phyloP scores from a whole-genome alignment of 2,888 invertebrate genomes.

The Apoda limacodes region DNA sequence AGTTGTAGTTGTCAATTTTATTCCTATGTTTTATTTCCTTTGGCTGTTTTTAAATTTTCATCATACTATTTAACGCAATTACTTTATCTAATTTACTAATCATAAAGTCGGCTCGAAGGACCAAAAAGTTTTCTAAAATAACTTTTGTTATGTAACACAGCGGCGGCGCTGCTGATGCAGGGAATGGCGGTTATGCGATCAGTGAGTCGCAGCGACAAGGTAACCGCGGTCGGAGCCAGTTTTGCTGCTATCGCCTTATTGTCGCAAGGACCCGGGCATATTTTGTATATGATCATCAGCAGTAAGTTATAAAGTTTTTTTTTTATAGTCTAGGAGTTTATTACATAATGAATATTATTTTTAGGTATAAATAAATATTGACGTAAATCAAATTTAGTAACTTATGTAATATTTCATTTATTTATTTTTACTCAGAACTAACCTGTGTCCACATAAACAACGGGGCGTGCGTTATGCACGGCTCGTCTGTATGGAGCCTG shows the following conservation, averaged over 20 bases:
- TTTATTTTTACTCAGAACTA: slow-evolving; percentile 27
- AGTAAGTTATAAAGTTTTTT: slow-evolving; percentile 28
- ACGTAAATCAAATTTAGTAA: neutral
- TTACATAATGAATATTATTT: neutral
- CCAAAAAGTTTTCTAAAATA: neutral
- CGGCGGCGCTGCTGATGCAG: slow-evolving; percentile 47
- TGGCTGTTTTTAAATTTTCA: too few relatives aligned
- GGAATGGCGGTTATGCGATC: slow-evolving; percentile 48
- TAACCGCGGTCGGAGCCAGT: slow-evolving; percentile 35
- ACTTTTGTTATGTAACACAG: slow-evolving; percentile 24
- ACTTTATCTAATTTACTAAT: too few relatives aligned
- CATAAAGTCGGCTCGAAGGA: too few relatives aligned
- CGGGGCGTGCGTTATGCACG: slow-evolving; percentile 37
- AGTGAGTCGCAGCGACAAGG: slow-evolving; percentile 36
- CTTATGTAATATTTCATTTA: too few relatives aligned
- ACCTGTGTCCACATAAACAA: slow-evolving; percentile 33
- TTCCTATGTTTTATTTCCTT: too few relatives aligned
- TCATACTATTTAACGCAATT: too few relatives aligned
- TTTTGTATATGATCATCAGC: slow-evolving; percentile 42
- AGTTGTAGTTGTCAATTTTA: too few relatives aligned
- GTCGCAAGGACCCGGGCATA: slow-evolving; percentile 34
- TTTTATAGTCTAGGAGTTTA: neutral
- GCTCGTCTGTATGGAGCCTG: slow-evolving; percentile 28
- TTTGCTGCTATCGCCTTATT: slow-evolving; percentile 33
- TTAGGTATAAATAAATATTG: neutral